Evolutionary conservation across 1,140 invertebrate genomes (phyloP), one percentile per base, ranked within the genome.

Genomic region (Temnothorax curvispinosus): DNA sequence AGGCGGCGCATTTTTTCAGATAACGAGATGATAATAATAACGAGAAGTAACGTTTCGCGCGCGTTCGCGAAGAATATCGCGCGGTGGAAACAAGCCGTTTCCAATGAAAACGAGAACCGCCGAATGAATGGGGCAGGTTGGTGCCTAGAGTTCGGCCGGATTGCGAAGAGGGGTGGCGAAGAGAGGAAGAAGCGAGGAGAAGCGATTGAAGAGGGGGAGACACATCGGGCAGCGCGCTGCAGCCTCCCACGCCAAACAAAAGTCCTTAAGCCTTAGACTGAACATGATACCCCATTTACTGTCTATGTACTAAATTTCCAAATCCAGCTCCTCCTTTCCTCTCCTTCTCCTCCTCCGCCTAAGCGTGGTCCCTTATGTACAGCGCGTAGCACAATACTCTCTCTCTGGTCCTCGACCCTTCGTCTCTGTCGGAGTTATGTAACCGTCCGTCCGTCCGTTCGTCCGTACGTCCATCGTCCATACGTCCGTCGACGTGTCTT

Each of bases 231-330:
- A 93, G 88, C 90, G 91, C 71, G 74, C 75, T 84, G 84, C 84
- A 95, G 94, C 94, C 95, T 95, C 95, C 95, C 94, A 94, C 94
- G 95, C 94, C 94, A 94, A 94, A 95, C 95, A 95, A 95, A 95
- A 95, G 94, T 95, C 94, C 92, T 94, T 95, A 94, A 95, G 94
- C 94, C 94, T 94, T 93, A 94, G 94, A 93, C 93, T 94, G 94
- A 95, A 95, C 94, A 95, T 95, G 94, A 95, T 95, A 94, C 93
- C 94, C 94, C 94, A 95, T 95, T 95, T 95, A 95, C 94, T 90
- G 91, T 91, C 91, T 91, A 93, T 93, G 92, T 93, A 94, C 94
- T 92, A 95, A 94, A 95, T 94, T 95, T 95, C 93, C 93, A 94
- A 94, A 93, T 94, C 93, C 91, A 88, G 90, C 67, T 64, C 52